Base-by-base conservation (phyloP, 2,888 invertebrate genomes). In the Zaprionus bogoriensis region DNA sequence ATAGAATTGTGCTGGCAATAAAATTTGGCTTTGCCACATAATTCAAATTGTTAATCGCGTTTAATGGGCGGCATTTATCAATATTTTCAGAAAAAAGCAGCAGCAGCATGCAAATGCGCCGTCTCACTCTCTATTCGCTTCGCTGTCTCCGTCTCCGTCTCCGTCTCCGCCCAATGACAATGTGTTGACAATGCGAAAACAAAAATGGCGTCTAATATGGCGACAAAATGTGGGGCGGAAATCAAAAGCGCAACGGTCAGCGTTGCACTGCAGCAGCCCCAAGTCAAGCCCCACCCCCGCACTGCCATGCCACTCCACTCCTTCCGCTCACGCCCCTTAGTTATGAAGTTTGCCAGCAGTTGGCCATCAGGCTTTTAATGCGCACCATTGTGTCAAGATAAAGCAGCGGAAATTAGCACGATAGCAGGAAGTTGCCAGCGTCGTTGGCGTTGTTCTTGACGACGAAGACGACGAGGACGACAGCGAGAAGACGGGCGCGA, bases 401-500 rank as follows among this genome's bases (percentile, higher is more conserved):
- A 89, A 89, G 89, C 77, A 89, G 86, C 89, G 89, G 89, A 89
- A 89, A 89, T 89, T 89, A 89, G 89, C 89, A 88, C 89, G 89
- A 89, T 89, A 88, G 89, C 89, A 89, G 89, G 89, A 89, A 88
- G 89, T 84, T 79, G 81, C 69, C 77, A 87, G 78, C 83, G 80
- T 68, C 82, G 75, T 81, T 78, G 85, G 65, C 78, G 85, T 83
- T 81, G 78, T 81, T 81, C 79, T 78, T 71, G 67, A 58, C 61
- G 68, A 57, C 70, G 39, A 64, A 10, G 50, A 44, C 45, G 57
- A 57, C 17, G 38, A 52, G 25, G 42, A 44, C 7, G 50, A 36
- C 61, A 30, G n/a, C 30, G 23, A 50, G 27, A 65, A 52, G 58
- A 50, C 58, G 47, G 45, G 22, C 25, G 30, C 60, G 60, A 65